Base-by-base conservation (phyloP, 1,140 invertebrate species). In the Drosophila prosaltans region DNA sequence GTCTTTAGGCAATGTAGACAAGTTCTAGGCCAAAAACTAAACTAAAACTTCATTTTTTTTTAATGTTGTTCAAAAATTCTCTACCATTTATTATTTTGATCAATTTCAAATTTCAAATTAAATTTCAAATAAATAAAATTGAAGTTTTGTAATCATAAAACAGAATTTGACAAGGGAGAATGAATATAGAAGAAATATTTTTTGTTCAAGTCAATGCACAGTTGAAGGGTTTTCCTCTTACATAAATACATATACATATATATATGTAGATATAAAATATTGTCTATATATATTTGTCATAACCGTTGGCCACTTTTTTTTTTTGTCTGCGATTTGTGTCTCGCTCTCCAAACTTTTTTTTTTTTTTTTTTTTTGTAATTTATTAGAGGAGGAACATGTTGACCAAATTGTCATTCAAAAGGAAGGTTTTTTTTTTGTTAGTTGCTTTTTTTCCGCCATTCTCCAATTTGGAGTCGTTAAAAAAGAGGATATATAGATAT, bases 341-440 rank as follows among this genome's bases (percentile, higher is more conserved):
- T 51, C 67, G 16, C 16, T 81, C 74, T 85, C 79, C 59, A 76
- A 69, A 69, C 70, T 72, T 64, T 65, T 40, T 85, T 58, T 4
- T 51, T 24, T 54, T 54, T 54, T 54, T 54, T 26, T 54, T 85
- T 16, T 66, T 86, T 88, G 84, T 88, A 86, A 86, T 86, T 86
- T 86, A 86, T 86, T 86, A 86, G 82, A 86, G 83, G 57, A 80
- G 82, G 72, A 86, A 86, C 82, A 86, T 86, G 82, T 86, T 88
- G 83, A 88, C 83, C 83, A 88, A 88, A 88, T 88, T 88, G 83
- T 88, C 84, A 88, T 88, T 88, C 84, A 88, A 88, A 88, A 76
- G 83, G 80, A 83, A 51, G 21, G 80, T 73, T 82, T 68, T 69
- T 21, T 51, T 54, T 9, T 54, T 54, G 10, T 24, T 54, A 16